Conservation (phyloP, 2,797 vertebrate genomes). For the Hyperoplus immaculatus region DNA sequence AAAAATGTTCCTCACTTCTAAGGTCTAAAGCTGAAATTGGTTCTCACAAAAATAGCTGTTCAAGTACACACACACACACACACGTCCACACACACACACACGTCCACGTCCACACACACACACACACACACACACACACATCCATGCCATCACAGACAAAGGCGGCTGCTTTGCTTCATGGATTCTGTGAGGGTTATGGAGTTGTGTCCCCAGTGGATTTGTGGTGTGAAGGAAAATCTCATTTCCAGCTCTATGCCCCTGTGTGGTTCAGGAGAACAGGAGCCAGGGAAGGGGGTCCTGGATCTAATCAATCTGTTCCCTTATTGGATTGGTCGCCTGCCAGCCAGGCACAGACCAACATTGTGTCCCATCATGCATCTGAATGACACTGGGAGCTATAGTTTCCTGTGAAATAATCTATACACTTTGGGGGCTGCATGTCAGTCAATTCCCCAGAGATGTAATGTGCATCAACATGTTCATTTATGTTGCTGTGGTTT, state of each 20-base stretch:
- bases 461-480: not conserved
- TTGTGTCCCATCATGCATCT: conserved; percentile 69
- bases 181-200: conserved; percentile 49
- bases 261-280: conserved; percentile 45
- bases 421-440: not conserved
- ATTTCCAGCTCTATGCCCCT: conserved; percentile 75
- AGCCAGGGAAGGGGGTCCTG: conserved; percentile 45
- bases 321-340: conserved; percentile 72
- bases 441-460: not conserved
- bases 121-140: conserved; percentile 19
- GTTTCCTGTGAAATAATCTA: conserved; percentile 37
- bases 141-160: conserved; percentile 25
- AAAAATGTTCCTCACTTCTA: too few species aligned
- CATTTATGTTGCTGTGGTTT: conserved; percentile 10
- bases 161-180: conserved; percentile 39
- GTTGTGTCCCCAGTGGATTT: conserved; percentile 65
- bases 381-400: conserved; percentile 39
- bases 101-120: not conserved
- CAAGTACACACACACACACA: not conserved
- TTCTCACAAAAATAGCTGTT: too few species aligned
- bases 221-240: conserved; percentile 81
- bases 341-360: conserved; percentile 74
- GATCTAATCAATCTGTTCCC: conserved; percentile 75
- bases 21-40: too few species aligned
- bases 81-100: not conserved